phyloP scores from a whole-genome alignment of 53 echinoderm and acorn worm genomes.

The Temnopleurus reevesii region DNA sequence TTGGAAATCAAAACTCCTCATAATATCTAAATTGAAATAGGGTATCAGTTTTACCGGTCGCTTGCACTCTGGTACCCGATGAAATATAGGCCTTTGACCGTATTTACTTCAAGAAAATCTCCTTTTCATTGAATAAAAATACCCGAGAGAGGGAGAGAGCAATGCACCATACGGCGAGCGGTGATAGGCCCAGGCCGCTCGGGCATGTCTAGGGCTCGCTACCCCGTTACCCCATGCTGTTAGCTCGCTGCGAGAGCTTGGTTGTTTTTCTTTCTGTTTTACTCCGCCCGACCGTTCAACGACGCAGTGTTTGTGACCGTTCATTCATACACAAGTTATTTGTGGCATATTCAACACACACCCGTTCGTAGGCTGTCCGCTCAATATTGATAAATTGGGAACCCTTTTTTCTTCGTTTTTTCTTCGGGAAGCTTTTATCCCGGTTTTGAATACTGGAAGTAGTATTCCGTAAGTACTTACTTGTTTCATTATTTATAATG shows the following conservation, averaged over 20 bases:
- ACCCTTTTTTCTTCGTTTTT: no score
- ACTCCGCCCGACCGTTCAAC: neutral
- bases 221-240: conserved; percentile 47
- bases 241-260: conserved; percentile 14
- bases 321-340: no score
- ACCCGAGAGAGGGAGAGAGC: neutral
- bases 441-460: no score
- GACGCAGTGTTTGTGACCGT: neutral
- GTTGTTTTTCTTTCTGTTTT: conserved; percentile 39
- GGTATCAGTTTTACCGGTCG: conserved; percentile 16
- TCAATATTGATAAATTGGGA: no score
- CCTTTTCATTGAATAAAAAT: neutral
- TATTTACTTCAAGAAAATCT: conserved; percentile 4
- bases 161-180: conserved; percentile 49
- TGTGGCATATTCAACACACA: no score
- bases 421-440: no score
- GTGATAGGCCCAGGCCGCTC: conserved; percentile 31
- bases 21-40: conserved; percentile 1
- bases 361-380: no score
- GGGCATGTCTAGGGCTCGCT: conserved; percentile 37
- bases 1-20: neutral
- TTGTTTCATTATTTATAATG: no score
- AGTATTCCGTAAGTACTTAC: no score
- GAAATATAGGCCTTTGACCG: conserved; percentile 38
- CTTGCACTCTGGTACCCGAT: neutral